Base-by-base conservation (phyloP, 2,888 invertebrate genomes). In the Tenodera sinensis region DNA sequence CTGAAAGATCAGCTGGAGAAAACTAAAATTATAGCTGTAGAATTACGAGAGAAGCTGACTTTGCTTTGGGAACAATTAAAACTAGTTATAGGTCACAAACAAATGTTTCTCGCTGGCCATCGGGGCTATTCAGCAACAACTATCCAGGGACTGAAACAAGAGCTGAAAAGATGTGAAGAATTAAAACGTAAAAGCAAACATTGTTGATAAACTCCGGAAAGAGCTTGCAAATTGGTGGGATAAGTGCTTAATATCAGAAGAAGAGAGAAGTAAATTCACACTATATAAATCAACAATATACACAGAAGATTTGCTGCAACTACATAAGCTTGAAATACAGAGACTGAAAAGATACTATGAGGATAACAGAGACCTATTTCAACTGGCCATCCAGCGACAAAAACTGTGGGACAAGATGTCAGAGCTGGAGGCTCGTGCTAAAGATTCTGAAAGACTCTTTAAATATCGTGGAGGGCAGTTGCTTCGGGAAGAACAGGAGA, bases 391-490 rank as follows among this genome's bases (percentile, higher is more conserved):
- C 25, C 95, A 96, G 89, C 95, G 97, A 85, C 95, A 96, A 90
- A 94, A 95, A 81, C 94, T 97, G 1, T 98, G 97, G 96, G 93
- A 95, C 34, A 96, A 97, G 92, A 96, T 97, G 95, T 94, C 95
- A 3, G 96, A 96, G 90, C 93, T 98, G 87, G 97, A 98, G 91
- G 95, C 95, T 28, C 95, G 96, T 88, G 96, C 97, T 0, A 95
- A 95, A n/a, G 97, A 97, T 92, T 97, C 97, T 0, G 96, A 96
- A 91, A 95, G 98, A 84, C 91, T 93, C 0, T 97, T 96, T 92
- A 96, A 97, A 91, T 98, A 98, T 93, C 95, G 98, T 82, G 98
- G 98, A 0, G 98, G 98, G 0, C 96, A 97, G 91, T 93, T 98
- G 9, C 93, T 98, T 1, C 95, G 95, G 88, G 98, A 98, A 92